Evolutionary conservation across 2,888 invertebrate species (phyloP), one percentile per base, ranked within the genome.

Genomic region (Sarcophaga carnaria): DNA sequence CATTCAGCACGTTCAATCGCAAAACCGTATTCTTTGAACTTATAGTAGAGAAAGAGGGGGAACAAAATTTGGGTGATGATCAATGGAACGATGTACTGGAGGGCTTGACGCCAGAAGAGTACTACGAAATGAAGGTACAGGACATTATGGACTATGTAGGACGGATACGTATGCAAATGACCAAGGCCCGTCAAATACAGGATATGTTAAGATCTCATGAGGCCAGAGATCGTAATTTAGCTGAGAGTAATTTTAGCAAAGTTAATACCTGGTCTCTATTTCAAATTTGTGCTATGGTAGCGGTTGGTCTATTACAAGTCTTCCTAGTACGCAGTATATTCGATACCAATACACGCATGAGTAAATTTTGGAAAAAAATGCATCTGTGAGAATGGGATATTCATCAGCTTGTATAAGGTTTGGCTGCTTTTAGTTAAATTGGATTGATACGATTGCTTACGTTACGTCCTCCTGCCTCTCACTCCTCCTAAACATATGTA

Each of bases 1-100:
- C 95, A 0, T 97, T 96, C 92, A 97, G 97, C 92, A 94, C 95
- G n/a, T 97, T 97, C 90, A 97, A 97, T 88, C 94, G 95, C 17
- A 98, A 98, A 92, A 96, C 97, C 0, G 96, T 98, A 0, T 97
- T 97, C 92, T 97, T 98, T 91, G 97, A 97, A 91, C 91, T 98
- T 12, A 94, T 96, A 88, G 94, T 97, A 8, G 96, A 96, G 64
- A 94, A 94, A 25, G 95, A 95, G 45, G 95, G 94, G 0, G 94
- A 94, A 0, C 94, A 94, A 22, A 94, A 95, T 85, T 93, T 94
- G 4, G 94, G 95, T 20, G 91, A 92, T 79, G 90, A 91, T 25
- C 92, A 92, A 47, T 92, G 92, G 90, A 90, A 92, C 80, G 90
- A 92, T n/a, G 85, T 90, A 5, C 88, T 93, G 5, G 92, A 93